A percentile compares a stretch with the other conserved stretches of the same genome.
Evolutionary conservation across 2,113 vertebrate species (phyloP).

Genomic region (Ellobius talpinus): DNA sequence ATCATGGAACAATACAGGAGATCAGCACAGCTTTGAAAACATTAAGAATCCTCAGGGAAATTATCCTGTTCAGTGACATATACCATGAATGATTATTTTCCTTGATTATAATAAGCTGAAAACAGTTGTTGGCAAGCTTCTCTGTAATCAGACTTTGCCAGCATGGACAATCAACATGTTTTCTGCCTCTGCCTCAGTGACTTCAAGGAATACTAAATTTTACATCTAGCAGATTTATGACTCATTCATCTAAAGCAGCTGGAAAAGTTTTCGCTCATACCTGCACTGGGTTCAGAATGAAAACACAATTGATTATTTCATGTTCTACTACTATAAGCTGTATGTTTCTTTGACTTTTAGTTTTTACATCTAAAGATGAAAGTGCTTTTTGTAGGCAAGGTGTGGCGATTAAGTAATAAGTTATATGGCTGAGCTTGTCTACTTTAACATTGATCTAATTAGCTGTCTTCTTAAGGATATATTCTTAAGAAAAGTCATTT

Average conservation of each 20-base stretch:
- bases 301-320: not conserved
- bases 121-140: conserved; percentile 38
- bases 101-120: conserved; percentile 10
- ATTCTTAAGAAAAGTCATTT: not conserved
- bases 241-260: conserved; percentile 38
- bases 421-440: not conserved
- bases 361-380: not conserved
- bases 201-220: conserved; percentile 53
- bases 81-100: not conserved
- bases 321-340: not conserved
- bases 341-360: not conserved
- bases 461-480: not conserved
- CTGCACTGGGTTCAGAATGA: conserved; percentile 12
- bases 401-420: not conserved
- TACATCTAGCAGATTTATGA: conserved; percentile 26
- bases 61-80: not conserved
- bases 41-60: conserved; percentile 40
- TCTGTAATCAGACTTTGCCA: conserved; percentile 29
- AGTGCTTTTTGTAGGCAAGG: not conserved
- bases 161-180: not conserved
- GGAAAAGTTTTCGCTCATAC: conserved; percentile 38
- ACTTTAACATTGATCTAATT: conserved; percentile 38
- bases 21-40: conserved; percentile 18
- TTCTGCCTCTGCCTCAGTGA: conserved; percentile 57
- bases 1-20: conserved; percentile 33